Conservation (phyloP, 2,113 vertebrate genomes). For the Aepyceros melampus region DNA sequence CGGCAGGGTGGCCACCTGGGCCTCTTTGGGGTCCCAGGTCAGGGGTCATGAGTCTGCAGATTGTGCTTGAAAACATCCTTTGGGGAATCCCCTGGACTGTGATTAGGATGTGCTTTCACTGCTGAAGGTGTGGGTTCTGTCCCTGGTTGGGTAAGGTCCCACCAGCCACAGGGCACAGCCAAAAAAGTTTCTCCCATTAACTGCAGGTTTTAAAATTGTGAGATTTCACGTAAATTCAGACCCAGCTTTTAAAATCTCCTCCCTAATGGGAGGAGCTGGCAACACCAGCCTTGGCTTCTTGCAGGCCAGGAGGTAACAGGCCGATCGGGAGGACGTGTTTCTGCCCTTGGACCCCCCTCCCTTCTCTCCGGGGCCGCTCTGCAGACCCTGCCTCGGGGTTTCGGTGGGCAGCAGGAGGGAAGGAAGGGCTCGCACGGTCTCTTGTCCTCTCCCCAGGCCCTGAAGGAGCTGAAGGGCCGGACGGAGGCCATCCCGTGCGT, state of each 20-base stretch:
- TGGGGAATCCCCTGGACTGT: not conserved
- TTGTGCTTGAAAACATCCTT: not conserved
- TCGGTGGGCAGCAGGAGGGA: accelerated
- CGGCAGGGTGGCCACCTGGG: not conserved
- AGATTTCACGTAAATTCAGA: not conserved
- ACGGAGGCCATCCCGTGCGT: slow-evolving; percentile 93
- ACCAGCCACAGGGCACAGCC: not conserved
- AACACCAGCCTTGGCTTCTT: not conserved
- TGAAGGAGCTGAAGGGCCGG: slow-evolving; percentile 83
- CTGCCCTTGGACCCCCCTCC: accelerated
- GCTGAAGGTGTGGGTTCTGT: not conserved
- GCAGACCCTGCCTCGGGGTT: accelerated
- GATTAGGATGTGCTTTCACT: not conserved
- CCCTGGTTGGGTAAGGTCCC: not conserved
- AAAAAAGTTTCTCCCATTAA: not conserved
- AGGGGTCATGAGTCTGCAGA: not conserved
- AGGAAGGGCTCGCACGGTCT: accelerated
- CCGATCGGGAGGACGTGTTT: not conserved
- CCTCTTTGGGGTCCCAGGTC: not conserved
- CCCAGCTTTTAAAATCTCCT: not conserved
- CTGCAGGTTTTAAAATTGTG: not conserved
- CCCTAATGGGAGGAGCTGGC: not conserved
- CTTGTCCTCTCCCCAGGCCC: slow-evolving; percentile 77
- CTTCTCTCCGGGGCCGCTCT: accelerated
- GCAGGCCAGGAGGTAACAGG: not conserved